phyloP scores from a whole-genome alignment of 1,140 invertebrate genomes.

The Matsumurasca onukii region DNA sequence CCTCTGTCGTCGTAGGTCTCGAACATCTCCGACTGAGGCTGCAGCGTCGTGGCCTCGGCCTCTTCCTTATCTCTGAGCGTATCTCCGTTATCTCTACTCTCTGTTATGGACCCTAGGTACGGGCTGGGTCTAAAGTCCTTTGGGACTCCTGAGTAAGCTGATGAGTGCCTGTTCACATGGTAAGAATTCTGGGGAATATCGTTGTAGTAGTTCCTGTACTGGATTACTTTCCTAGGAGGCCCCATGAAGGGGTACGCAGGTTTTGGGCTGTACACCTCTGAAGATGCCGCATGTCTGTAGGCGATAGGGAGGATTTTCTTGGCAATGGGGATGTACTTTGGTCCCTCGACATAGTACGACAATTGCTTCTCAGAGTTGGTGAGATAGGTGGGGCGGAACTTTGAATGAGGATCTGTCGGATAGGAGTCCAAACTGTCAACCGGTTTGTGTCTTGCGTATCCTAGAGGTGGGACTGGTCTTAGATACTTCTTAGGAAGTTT shows the following conservation, averaged over 20 bases:
- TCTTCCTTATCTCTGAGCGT: neutral
- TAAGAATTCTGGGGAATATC: no score
- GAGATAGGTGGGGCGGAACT: neutral
- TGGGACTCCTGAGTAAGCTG: neutral
- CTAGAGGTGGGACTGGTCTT: neutral
- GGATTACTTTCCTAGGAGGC: no score
- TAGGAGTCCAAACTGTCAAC: neutral
- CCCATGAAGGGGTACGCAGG: no score
- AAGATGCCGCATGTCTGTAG: no score
- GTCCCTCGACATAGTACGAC: neutral
- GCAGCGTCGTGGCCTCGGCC: neutral
- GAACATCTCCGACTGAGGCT: neutral
- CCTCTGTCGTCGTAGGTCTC: constrained; percentile 2
- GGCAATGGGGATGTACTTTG: no score
- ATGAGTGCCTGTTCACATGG: no score
- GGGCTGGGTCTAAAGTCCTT: constrained; percentile 13
- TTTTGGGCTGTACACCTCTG: no score
- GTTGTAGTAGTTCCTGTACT: no score
- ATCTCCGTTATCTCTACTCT: neutral
- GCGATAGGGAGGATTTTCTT: no score
- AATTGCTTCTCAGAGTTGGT: neutral
- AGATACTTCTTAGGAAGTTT: neutral
- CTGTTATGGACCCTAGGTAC: constrained; percentile 4
- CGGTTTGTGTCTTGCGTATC: neutral
- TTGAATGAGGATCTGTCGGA: neutral